Evolutionary conservation across 1,140 invertebrate genomes (phyloP), one percentile per base, ranked within the genome.

Genomic region (Drosophila azteca): DNA sequence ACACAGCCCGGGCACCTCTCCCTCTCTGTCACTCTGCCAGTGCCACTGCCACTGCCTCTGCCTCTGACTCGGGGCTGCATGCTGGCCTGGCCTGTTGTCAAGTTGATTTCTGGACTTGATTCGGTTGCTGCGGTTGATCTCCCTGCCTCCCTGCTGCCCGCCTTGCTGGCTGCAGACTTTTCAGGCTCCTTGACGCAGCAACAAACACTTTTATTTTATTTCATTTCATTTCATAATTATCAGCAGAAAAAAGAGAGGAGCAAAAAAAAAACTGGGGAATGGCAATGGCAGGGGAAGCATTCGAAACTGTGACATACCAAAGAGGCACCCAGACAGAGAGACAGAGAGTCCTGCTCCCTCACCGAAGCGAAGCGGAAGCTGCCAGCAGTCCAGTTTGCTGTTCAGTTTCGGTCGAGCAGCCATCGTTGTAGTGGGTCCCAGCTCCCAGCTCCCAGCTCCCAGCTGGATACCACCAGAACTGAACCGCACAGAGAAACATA

Each of bases 151-250:
- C 35, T 11, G 4, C 11, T 3, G 3, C 35, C 35, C 11, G 0
- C 24, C 24, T 4, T 26, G 1, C 35, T 4, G 3, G 35, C 35
- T 8, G 4, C 35, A 31, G 3, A 3, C 15, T 24, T 15, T 49
- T 5, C 5, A 7, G 8, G 1, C 49, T 35, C 24, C 51, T 57
- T 45, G 13, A 13, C 48, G 17, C 26, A 20, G 31, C 26, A 43
- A 39, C 41, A 64, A 61, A 51, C 58, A 72, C 68, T 80, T 81
- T 65, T 58, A 76, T 57, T 58, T 71, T 31, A 74, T 63, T 69
- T 57, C 49, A 46, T 69, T 69, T 69, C 52, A 78, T 78, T 78
- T 75, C 75, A 83, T 75, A 83, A 78, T 67, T 79, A 71, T 61
- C 57, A 39, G 4, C 11, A 41, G 20, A 17, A 11, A 20, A 20